Evolutionary conservation across 2,113 vertebrate genomes (phyloP).

Genomic region (Spea multiplicata): DNA sequence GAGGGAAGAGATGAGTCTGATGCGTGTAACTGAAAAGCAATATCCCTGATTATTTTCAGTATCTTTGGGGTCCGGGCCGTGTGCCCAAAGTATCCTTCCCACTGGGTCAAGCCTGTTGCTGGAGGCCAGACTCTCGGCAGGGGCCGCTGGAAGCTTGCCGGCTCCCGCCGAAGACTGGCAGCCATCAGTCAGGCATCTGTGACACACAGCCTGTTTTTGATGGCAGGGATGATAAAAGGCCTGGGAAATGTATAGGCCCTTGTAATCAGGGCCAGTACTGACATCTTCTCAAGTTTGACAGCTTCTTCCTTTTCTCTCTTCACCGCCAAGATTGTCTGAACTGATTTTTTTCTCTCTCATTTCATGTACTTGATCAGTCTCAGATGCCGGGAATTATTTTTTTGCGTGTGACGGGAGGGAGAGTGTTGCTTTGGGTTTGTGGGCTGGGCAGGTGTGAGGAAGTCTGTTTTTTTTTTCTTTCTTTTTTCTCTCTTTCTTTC

Average conservation of each 20-base stretch:
- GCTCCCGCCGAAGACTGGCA: constrained; percentile 70
- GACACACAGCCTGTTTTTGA: constrained; percentile 73
- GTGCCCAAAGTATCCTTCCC: constrained; percentile 66
- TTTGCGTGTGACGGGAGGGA: constrained; percentile 64
- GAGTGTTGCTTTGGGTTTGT: constrained; percentile 79
- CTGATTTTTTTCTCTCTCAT: constrained; percentile 64
- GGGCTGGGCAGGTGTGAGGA: constrained; percentile 88
- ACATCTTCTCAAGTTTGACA: constrained; percentile 96
- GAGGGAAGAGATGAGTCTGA: too few relatives aligned
- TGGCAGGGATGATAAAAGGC: constrained; percentile 84
- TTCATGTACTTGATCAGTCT: constrained; percentile 89
- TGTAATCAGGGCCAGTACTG: constrained; percentile 93
- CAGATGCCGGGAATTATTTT: constrained; percentile 88
- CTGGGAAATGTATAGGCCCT: constrained; percentile 83
- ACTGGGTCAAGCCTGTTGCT: constrained; percentile 66
- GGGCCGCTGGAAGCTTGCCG: constrained; percentile 60
- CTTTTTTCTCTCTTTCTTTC: constrained; percentile 43
- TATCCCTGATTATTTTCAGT: constrained; percentile 63
- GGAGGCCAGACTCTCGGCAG: constrained; percentile 64
- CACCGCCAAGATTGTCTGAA: constrained; percentile 75
- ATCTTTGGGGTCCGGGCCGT: constrained; percentile 69
- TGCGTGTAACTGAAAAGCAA: constrained; percentile 59
- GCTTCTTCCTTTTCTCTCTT: constrained; percentile 89
- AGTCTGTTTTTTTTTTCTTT: constrained; percentile 63
- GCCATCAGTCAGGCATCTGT: constrained; percentile 74